A percentile compares a stretch with the other conserved stretches of the same genome.
Evolutionary conservation across 2,797 vertebrate species (phyloP).

Genomic region (Carduelis carduelis): DNA sequence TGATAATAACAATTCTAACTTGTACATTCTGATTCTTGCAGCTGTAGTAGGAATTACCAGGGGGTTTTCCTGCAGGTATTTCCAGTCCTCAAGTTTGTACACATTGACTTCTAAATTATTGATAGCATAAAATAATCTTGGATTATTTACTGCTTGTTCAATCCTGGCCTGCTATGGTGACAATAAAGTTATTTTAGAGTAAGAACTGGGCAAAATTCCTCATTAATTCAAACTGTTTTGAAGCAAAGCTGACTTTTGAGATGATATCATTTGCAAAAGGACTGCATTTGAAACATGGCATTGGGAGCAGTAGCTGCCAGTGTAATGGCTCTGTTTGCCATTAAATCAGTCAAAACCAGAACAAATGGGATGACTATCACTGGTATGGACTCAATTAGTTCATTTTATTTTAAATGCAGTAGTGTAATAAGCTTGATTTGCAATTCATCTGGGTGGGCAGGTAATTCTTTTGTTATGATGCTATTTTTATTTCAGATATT

Average conservation of each 20-base stretch:
- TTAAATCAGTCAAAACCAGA: background rate
- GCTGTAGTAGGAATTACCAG: background rate
- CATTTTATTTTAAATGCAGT: background rate
- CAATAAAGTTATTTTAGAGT: background rate
- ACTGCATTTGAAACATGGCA: background rate
- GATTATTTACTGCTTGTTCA: background rate
- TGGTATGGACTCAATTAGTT: background rate
- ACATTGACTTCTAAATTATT: background rate
- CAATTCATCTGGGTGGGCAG: background rate
- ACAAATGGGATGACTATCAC: background rate
- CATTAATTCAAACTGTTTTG: background rate
- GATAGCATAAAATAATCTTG: background rate
- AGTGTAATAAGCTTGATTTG: background rate
- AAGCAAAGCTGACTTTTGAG: background rate
- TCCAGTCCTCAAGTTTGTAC: background rate
- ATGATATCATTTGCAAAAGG: background rate
- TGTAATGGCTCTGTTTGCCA: background rate
- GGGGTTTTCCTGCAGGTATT: background rate
- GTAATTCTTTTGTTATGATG: background rate
- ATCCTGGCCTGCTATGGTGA: background rate
- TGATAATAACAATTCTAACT: background rate
- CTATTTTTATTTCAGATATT: background rate
- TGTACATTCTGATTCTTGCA: background rate
- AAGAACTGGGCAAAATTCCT: background rate
- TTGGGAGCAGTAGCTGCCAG: background rate